Evolutionary conservation across 2,888 invertebrate species (phyloP), one percentile per base, ranked within the genome.

Genomic region (Phymatocera aterrima): DNA sequence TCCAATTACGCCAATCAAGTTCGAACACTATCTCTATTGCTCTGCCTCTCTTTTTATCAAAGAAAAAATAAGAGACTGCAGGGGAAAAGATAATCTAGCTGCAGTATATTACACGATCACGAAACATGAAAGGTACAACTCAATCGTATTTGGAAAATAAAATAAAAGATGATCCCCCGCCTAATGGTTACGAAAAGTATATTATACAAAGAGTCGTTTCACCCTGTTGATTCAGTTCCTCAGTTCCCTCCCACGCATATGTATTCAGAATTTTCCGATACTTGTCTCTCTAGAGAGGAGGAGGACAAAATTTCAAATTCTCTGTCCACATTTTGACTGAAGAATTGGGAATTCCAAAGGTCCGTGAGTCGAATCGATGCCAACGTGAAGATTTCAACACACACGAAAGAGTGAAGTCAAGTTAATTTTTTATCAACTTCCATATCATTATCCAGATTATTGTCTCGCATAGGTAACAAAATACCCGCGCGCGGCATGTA

Each of bases 141-240:
- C n/a, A n/a, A n/a, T n/a, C n/a, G n/a, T n/a, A 51, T 72, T 72
- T 48, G n/a, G n/a, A 34, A 34, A 51, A 51, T 51, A 18, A 72
- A 72, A 72, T 72, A 48, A 72, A 34, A 43, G 51, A 72, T 31
- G 72, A 51, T 72, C 12, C 18, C n/a, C 48, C 70, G 70, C 31
- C 70, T 72, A 72, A 72, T 72, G 51, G 51, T 34, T 72, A 34
- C 51, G 34, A 51, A 51, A 51, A 48, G 48, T 51, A 70, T 34
- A 51, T 46, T 6, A 40, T 21, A 24, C 43, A 43, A 12, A 5
- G 18, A 43, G 1, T 12, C 12, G 18, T 28, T 57, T 5, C 15
- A 10, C 68, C 43, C 24, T 46, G 28, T 46, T 8, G 28, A 68
- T 46, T 46, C 12, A 1, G 3, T 37, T 21, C 12, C 8, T 34